Base-by-base conservation (phyloP, 2,113 vertebrate species). In the Pachypanchax playfairii region DNA sequence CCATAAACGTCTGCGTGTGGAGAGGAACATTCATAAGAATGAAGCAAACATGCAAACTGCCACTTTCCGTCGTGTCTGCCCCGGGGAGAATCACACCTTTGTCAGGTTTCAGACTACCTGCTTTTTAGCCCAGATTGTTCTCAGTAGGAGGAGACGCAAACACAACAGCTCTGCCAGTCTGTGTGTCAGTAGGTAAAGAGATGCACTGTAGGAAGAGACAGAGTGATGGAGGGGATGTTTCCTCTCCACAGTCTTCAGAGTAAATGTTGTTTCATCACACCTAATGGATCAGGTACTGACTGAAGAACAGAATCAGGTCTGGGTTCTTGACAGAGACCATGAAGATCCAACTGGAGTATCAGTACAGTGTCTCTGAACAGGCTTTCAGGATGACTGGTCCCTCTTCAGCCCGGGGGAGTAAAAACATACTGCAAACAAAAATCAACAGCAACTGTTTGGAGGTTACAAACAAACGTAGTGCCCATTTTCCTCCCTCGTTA, bases 81-180 rank as follows among this genome's bases (percentile, higher is more conserved):
- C 62, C 2, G 22, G 64, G 77, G 75, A 70, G 57, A 46, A 25
- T 57, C 33, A 14, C 24, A 49, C 20, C 74, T 46, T 49, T 74
- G 80, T 86, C 77, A 59, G 15, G 55, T 52, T 61, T 67, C 48
- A 61, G 49, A 62, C 52, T 49, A 48, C 20, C 55, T 69, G 52
- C 55, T 75, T 59, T 69, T 41, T 24, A 35, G 56, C 57, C 6
- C 61, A 71, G 65, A 68, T 65, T 36, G 70, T 59, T 72, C 24
- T 21, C 50, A 56, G 74, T 77, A 62, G 47, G 63, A 62, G 42
- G 51, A 62, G 3, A 56, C 18, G 29, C 73, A 63, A 70, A 75
- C 71, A 70, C 55, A 0, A 47, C 59, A 6, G 70, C 1, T 22
- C 52, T 42, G 70, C 29, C 51, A 35, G 56, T 46, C 67, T 68